A percentile compares a stretch with the other conserved stretches of the same genome.
phyloP scores from a whole-genome alignment of 2,797 vertebrate genomes.

The Takifugu ocellatus region DNA sequence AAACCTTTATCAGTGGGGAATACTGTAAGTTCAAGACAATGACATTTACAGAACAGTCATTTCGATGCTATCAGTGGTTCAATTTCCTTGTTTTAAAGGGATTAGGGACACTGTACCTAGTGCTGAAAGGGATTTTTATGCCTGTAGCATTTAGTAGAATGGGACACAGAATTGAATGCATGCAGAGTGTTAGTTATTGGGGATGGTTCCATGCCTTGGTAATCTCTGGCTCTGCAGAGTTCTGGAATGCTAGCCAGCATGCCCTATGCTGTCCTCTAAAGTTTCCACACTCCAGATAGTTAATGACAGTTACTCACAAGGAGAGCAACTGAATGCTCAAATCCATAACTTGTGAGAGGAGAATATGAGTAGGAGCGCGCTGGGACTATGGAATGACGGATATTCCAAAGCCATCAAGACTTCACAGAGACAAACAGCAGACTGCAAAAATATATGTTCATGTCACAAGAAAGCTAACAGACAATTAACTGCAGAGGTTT shows the following conservation, averaged over 20 bases:
- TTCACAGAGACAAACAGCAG: slow-evolving; percentile 11
- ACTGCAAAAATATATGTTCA: slow-evolving; percentile 1
- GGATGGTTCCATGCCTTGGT: no score
- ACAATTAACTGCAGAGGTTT: no score
- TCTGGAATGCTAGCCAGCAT: no score
- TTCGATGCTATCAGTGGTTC: slow-evolving; percentile 74
- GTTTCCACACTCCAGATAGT: no score
- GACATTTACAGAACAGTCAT: slow-evolving; percentile 73
- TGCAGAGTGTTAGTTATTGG: no score
- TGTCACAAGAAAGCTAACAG: no score
- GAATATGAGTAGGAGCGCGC: slow-evolving; percentile 40
- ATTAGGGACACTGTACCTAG: slow-evolving; percentile 68
- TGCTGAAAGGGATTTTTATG: slow-evolving; percentile 72
- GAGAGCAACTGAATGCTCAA: no score
- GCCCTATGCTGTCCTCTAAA: no score
- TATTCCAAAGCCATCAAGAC: slow-evolving; percentile 26
- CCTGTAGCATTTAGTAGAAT: slow-evolving; percentile 68
- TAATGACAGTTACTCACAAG: no score
- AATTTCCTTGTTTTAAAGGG: slow-evolving; percentile 68
- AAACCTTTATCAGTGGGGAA: slow-evolving; percentile 52
- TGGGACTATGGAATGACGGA: slow-evolving; percentile 26
- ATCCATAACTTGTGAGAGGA: no score
- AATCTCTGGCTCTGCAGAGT: no score
- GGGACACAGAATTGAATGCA: no score
- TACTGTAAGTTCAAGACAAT: slow-evolving; percentile 69